Base-by-base conservation (phyloP, 2,797 vertebrate species). In the Hephaestus fuliginosus region DNA sequence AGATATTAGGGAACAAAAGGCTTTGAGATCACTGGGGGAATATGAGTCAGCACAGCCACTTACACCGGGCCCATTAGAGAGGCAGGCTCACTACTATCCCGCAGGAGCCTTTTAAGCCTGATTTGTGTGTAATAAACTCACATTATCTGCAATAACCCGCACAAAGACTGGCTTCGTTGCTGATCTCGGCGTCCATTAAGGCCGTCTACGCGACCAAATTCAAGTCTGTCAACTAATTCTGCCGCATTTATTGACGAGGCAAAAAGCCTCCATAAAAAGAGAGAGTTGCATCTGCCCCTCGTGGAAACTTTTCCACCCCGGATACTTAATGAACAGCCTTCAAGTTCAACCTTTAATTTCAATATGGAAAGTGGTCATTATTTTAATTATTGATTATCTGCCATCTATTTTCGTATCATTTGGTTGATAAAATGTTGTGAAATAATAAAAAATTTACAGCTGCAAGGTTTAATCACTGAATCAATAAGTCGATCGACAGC, bases 61-160 rank as follows among this genome's bases (percentile, higher is more conserved):
- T 87, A 90, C 80, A 85, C 62, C 3, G 52, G 74, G 67, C 79
- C 85, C 91, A 92, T 92, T 92, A 88, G 84, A 84, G 72, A 74
- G 72, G 52, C 74, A 3, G 78, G 78, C 85, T 89, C 81, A 49
- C 87, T 74, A 11, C 70, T 25, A 64, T 82, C 88, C 89, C 80
- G 8, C 67, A 10, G 75, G 76, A 91, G 84, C 89, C 83, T 89
- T 89, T 91, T 80, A 87, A 82, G 89, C 72, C 81, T 48, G 78
- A 90, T 91, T 81, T 74, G 69, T 76, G 84, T 55, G 64, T 83
- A 92, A 94, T 93, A 92, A 93, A 93, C 79, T 87, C 81, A 81
- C 81, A 92, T 91, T 86, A 94, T 90, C 72, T 72, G 80, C 86
- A 83, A 76, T 88, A 85, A 87, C 63, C 81, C 49, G 52, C 71